A percentile compares a stretch with the other conserved stretches of the same genome.
phyloP scores from a whole-genome alignment of 2,797 vertebrate genomes.

The Ammospiza maritima region DNA sequence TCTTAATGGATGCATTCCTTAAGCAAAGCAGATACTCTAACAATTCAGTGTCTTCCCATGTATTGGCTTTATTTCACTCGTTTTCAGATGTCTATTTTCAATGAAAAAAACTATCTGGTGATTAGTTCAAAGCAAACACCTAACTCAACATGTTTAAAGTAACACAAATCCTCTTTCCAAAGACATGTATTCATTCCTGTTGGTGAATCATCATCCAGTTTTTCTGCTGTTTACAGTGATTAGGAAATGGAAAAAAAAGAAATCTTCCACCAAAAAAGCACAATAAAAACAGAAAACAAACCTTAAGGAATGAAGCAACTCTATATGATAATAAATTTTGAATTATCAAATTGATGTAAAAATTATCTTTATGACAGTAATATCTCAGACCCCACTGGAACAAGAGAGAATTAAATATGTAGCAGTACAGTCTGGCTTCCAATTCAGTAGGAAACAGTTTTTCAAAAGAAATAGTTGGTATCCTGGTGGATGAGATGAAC shows the following conservation, averaged over 20 bases:
- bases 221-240: not conserved
- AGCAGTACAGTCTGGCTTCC: not conserved
- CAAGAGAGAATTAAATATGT: not conserved
- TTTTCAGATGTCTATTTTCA: not conserved
- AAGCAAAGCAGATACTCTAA: not conserved
- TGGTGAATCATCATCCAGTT: not conserved
- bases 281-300: not conserved
- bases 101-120: not conserved
- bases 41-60: not conserved
- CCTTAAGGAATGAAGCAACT: accelerated
- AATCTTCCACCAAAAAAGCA: not conserved
- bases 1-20: not conserved
- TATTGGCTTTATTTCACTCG: not conserved
- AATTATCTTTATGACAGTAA: not conserved
- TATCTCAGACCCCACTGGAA: not conserved
- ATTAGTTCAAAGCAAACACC: not conserved
- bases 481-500: not conserved
- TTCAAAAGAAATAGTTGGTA: not conserved
- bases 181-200: not conserved
- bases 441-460: not conserved
- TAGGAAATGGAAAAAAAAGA: not conserved
- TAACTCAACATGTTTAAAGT: not conserved
- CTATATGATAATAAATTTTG: not conserved
- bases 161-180: not conserved
- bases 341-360: accelerated